Conservation (phyloP, 2,797 vertebrate species). For the Argentina silus region DNA sequence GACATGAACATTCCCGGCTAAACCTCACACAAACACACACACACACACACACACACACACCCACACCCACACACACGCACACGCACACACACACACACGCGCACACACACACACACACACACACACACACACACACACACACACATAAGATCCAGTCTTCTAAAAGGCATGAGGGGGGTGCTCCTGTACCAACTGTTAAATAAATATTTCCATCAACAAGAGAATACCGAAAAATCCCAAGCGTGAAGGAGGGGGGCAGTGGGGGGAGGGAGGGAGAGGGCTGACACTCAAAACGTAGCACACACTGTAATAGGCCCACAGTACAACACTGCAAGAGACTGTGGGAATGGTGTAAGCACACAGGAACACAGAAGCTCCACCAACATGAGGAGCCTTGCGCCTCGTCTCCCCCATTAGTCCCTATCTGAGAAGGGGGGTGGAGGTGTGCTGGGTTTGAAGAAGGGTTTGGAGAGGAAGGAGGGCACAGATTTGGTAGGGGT, state of each 20-base stretch:
- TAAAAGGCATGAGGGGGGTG: not conserved
- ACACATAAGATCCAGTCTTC: not conserved
- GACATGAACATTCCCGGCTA: not conserved
- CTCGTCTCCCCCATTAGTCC: not conserved
- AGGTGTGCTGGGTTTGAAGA: not conserved
- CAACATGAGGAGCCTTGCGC: too few relatives aligned
- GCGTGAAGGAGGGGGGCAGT: not conserved
- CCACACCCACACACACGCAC: not conserved
- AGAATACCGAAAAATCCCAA: not conserved
- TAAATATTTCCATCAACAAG: not conserved
- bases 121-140: slow-evolving; percentile 2
- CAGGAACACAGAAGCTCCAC: not conserved
- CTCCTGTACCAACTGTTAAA: not conserved
- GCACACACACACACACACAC: not conserved
- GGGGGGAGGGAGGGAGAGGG: not conserved
- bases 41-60: slow-evolving; percentile 3
- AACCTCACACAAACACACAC: not conserved
- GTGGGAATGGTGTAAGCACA: not conserved
- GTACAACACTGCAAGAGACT: not conserved
- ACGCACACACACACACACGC: not conserved
- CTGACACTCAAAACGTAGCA: not conserved
- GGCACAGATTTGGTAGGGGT: not conserved
- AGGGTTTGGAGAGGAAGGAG: not conserved
- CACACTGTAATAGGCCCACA: not conserved
- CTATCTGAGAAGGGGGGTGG: slow-evolving; percentile 7